Evolutionary conservation across 2,797 vertebrate genomes (phyloP).

Genomic region (Sebastes itinus): DNA sequence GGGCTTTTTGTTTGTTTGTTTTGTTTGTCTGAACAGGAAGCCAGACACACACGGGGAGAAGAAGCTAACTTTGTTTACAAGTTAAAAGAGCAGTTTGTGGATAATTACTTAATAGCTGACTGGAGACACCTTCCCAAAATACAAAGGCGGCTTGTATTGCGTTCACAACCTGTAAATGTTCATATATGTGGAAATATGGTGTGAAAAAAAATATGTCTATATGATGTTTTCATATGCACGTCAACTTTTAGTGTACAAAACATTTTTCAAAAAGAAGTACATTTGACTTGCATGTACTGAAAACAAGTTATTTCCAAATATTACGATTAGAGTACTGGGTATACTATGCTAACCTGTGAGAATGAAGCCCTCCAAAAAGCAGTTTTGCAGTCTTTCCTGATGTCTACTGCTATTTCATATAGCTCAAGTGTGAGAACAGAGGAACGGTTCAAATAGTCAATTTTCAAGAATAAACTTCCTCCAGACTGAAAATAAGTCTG

Average conservation of each 20-base stretch:
- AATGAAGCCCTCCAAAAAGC: neutral
- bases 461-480: constrained; percentile 24
- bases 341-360: neutral
- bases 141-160: neutral
- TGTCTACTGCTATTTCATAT: neutral
- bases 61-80: neutral
- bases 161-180: neutral
- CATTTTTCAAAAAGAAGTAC: neutral
- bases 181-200: neutral
- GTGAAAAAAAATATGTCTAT: neutral
- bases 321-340: neutral
- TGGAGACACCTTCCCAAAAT: neutral
- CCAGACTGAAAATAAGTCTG: neutral
- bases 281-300: neutral
- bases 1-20: neutral
- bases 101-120: neutral
- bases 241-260: neutral
- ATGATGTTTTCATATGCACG: neutral
- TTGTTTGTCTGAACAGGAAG: neutral
- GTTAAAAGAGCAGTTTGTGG: neutral
- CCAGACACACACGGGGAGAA: neutral
- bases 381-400: neutral
- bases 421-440: neutral
- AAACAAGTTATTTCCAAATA: neutral
- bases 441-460: neutral